A percentile compares a stretch with the other conserved stretches of the same genome.
phyloP scores from a whole-genome alignment of 2,888 invertebrate species.

The Rhamphomyia laevipes region DNA sequence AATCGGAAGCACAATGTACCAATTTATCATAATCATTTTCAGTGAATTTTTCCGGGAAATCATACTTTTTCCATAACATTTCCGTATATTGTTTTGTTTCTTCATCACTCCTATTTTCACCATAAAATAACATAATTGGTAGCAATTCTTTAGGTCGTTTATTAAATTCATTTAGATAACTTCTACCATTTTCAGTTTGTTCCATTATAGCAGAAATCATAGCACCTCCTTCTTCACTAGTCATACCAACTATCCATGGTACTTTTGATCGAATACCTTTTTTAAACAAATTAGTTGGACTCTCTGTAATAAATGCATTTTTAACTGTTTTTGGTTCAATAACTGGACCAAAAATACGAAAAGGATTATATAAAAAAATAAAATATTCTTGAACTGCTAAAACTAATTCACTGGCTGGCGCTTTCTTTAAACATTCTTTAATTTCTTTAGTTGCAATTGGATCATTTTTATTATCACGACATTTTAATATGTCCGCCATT shows the following conservation, averaged over 20 bases:
- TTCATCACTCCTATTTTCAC: constrained; percentile 32
- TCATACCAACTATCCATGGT: constrained; percentile 55
- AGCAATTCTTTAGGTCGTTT: constrained; percentile 45
- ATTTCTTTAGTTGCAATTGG: constrained; percentile 48
- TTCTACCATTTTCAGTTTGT: neutral
- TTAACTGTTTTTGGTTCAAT: constrained; percentile 40
- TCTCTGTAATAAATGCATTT: constrained; percentile 49
- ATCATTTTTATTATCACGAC: constrained; percentile 53
- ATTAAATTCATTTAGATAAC: constrained; percentile 23
- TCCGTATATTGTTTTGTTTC: neutral
- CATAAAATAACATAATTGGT: constrained; percentile 47
- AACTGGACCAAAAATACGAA: constrained; percentile 58
- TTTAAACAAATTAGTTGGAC: constrained; percentile 48
- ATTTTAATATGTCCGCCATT: constrained; percentile 39
- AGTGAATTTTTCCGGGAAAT: neutral
- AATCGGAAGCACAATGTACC: neutral
- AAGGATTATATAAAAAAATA: constrained; percentile 37
- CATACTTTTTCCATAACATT: neutral
- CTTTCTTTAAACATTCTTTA: constrained; percentile 49
- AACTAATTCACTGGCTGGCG: constrained; percentile 47
- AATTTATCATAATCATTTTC: neutral
- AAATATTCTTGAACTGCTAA: no score
- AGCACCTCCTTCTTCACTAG: constrained; percentile 58
- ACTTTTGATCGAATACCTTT: constrained; percentile 46
- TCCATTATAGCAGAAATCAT: constrained; percentile 41